A percentile compares a stretch with the other conserved stretches of the same genome.
Evolutionary conservation across 2,113 vertebrate genomes (phyloP).

Genomic region (Amazona guildingii): DNA sequence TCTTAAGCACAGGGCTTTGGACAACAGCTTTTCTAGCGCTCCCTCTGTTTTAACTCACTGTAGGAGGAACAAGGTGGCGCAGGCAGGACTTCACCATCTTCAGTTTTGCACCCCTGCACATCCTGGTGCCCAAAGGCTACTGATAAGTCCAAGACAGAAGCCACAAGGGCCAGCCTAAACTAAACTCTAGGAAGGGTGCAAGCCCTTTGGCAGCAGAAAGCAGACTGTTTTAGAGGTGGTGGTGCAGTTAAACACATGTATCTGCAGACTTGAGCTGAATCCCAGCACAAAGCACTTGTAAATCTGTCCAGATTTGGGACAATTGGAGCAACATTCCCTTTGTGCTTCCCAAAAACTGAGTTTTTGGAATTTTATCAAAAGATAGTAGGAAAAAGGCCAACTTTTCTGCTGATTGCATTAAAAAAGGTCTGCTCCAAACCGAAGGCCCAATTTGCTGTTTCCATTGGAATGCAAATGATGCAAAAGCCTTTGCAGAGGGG

Average conservation of each 20-base stretch:
- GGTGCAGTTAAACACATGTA: not conserved
- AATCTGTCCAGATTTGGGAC: not conserved
- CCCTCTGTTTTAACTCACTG: not conserved
- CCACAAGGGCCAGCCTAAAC: not conserved
- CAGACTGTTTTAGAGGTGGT: not conserved
- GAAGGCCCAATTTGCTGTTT: not conserved
- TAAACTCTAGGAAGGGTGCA: rapidly evolving
- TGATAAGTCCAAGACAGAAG: not conserved
- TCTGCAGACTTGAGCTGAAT: not conserved
- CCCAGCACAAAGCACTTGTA: not conserved
- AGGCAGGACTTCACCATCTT: not conserved
- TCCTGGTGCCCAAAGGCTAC: not conserved
- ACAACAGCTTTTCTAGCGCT: not conserved
- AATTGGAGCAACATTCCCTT: not conserved
- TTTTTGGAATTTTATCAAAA: not conserved
- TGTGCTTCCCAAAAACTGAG: not conserved
- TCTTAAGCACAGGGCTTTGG: not conserved
- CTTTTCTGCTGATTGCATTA: not conserved
- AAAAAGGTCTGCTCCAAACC: not conserved
- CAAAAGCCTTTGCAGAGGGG: conserved; percentile 13
- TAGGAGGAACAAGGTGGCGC: rapidly evolving
- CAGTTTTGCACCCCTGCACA: rapidly evolving
- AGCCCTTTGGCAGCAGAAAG: not conserved
- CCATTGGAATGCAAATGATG: conserved; percentile 61
- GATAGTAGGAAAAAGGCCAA: rapidly evolving